Evolutionary conservation across 2,888 invertebrate species (phyloP), one percentile per base, ranked within the genome.

Genomic region (Drosophila helvetica): DNA sequence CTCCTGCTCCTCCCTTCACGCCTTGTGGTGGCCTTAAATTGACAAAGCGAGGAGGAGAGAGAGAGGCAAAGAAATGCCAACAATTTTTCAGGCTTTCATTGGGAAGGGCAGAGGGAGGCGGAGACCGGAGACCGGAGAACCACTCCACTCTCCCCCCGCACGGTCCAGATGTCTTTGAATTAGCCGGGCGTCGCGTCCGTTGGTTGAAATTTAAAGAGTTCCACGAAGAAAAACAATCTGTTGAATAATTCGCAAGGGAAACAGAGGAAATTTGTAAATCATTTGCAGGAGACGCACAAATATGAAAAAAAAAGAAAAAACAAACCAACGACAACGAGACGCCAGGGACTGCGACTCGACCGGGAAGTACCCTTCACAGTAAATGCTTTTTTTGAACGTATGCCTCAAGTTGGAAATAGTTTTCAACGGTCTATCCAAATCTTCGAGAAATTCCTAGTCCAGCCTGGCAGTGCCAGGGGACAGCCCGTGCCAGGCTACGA

Each of bases 61-160:
- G 45, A 43, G 25, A 19, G 68, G 46, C 65, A 71, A 45, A 60
- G 60, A 65, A 65, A 65, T 60, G 60, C 60, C 65, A 73, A 61
- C 38, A 46, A 64, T 70, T 56, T 64, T 55, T 48, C 51, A 46
- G 25, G n/a, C 47, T 27, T 54, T 58, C 51, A 45, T 18, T 43
- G 33, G 33, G 5, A 45, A 38, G 7, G 5, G 27, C 1, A 2
- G 27, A 38, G 38, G 15, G 15, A n/a, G 38, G 38, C 7, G 38
- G 15, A 38, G 38, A 2, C 38, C 7, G 38, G 15, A 38, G 38
- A 2, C 38, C 7, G n/a, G 27, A 27, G 27, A 22, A 22, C 4
- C 22, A 27, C 38, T 38, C 6, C 38, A 6, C 15, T 51, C 22
- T 12, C 22, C 17, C 25, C 47, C 47, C 52, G 17, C 18, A 30